Conservation (phyloP, 2,888 invertebrate species). For the Perizoma flavofasciatum region DNA sequence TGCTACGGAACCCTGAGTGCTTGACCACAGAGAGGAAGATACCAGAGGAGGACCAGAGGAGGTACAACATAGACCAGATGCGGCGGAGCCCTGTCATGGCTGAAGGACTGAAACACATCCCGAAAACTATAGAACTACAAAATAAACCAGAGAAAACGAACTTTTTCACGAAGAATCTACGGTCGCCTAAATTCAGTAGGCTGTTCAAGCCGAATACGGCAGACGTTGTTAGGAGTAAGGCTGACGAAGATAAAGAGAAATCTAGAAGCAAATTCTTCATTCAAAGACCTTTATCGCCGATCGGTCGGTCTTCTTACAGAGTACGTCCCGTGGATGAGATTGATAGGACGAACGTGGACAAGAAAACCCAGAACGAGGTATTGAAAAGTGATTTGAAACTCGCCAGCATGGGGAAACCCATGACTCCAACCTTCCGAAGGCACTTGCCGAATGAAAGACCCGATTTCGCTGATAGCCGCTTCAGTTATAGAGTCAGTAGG, state of each 20-base stretch:
- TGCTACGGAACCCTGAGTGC: slow-evolving; percentile 49
- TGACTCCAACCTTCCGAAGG: slow-evolving; percentile 76
- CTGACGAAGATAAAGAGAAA: slow-evolving; percentile 55
- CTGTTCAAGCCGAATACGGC: slow-evolving; percentile 66
- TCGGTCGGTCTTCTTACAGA: slow-evolving; percentile 56
- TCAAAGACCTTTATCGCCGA: slow-evolving; percentile 64
- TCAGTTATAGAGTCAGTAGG: slow-evolving; percentile 68
- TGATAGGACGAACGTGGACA: slow-evolving; percentile 34
- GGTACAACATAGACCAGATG: slow-evolving; percentile 63
- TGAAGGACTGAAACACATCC: slow-evolving; percentile 57
- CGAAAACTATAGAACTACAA: slow-evolving; percentile 49
- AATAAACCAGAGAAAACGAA: slow-evolving; percentile 53
- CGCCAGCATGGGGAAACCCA: slow-evolving; percentile 73
- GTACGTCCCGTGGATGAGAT: slow-evolving; percentile 53
- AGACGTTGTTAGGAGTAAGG: slow-evolving; percentile 56
- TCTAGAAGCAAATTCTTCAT: slow-evolving; percentile 76
- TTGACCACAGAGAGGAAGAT: slow-evolving; percentile 51
- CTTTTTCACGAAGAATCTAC: slow-evolving; percentile 69
- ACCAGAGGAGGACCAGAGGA: slow-evolving; percentile 56
- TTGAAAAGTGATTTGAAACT: slow-evolving; percentile 70
- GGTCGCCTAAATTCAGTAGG: slow-evolving; percentile 74
- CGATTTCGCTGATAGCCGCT: slow-evolving; percentile 67
- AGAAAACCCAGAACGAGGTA: slow-evolving; percentile 48
- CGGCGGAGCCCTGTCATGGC: slow-evolving; percentile 56
- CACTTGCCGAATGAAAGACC: slow-evolving; percentile 57